Evolutionary conservation across 2,113 vertebrate genomes (phyloP).

Genomic region (Tragelaphus buxtoni): DNA sequence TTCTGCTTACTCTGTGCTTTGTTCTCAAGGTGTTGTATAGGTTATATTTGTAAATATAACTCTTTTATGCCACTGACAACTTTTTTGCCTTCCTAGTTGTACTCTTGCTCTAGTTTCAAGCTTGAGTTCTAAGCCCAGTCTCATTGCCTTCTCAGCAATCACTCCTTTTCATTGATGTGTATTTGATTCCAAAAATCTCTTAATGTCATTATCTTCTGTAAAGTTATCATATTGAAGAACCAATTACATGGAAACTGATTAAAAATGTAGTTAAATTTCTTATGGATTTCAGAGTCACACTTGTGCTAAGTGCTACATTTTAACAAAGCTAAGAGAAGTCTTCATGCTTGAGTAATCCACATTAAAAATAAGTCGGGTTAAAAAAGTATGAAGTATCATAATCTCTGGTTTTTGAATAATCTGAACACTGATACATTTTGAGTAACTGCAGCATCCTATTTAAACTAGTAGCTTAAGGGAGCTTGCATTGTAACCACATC

Average conservation of each 20-base stretch:
- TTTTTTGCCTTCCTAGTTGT: not conserved
- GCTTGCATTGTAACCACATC: not conserved
- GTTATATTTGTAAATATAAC: not conserved
- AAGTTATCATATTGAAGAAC: not conserved
- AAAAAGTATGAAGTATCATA: not conserved
- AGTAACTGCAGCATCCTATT: not conserved
- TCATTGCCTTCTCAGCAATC: not conserved
- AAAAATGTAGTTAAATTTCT: not conserved
- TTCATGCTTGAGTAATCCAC: not conserved
- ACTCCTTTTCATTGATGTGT: not conserved
- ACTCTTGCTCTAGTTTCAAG: not conserved
- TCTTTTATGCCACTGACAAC: not conserved
- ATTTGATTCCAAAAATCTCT: not conserved
- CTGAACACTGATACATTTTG: not conserved
- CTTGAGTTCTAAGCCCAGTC: not conserved
- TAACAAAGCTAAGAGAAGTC: not conserved
- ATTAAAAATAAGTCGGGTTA: not conserved
- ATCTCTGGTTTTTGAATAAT: not conserved
- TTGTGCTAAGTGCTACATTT: not conserved
- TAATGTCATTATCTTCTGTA: not conserved
- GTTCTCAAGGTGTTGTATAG: not conserved
- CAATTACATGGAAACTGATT: not conserved
- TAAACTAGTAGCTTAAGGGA: not conserved
- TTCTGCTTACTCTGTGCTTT: not conserved
- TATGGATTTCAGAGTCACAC: not conserved